Base-by-base conservation (phyloP, 2,888 invertebrate species). In the Adineta ricciae region DNA sequence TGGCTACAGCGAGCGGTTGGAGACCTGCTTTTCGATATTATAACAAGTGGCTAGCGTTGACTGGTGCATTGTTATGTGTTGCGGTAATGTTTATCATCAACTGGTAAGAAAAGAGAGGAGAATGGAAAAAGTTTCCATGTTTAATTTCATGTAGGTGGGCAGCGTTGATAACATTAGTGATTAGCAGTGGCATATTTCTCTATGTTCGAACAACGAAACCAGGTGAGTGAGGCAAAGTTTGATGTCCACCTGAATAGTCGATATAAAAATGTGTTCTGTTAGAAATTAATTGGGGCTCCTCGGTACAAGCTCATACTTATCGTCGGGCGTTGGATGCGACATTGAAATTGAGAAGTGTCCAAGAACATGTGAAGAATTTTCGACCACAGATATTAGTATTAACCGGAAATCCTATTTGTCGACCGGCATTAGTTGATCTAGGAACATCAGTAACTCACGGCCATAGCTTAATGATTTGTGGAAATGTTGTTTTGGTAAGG, bases 361-460 rank as follows among this genome's bases (percentile, higher is more conserved):
- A 94, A 46, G 97, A 97, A 88, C 98, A 99, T 90, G 97, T 98
- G 36, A 98, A 98, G 91, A 98, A 97, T 92, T 98, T 96, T 91
- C 90, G 95, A 89, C 98, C 98, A 0, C 97, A 98, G 91, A 92
- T 94, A 86, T 91, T 98, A 88, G 94, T 96, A 54, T 92, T 98
- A 56, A 93, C 94, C 2, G 97, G 97, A 0, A 92, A 94, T 86
- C 96, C 97, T 0, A 93, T 94, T 86, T 92, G 93, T 4, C 92
- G 98, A 50, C 96, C 97, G 0, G 94, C 96, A 0, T 92, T 99
- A 0, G 92, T 97, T 0, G 97, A 97, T 90, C 94, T 99, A 87
- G 96, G 94, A 0, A 93, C 94, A 89, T 93, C 95, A 88, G 94
- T 99, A 87, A 97, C 97, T 24, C 97, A 96, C 90, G 91, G 95